Percentiles rank a stretch among this genome's conserved stretches.
Evolutionary conservation across 2,888 invertebrate genomes (phyloP).

Genomic region (Lamproptera curius): DNA sequence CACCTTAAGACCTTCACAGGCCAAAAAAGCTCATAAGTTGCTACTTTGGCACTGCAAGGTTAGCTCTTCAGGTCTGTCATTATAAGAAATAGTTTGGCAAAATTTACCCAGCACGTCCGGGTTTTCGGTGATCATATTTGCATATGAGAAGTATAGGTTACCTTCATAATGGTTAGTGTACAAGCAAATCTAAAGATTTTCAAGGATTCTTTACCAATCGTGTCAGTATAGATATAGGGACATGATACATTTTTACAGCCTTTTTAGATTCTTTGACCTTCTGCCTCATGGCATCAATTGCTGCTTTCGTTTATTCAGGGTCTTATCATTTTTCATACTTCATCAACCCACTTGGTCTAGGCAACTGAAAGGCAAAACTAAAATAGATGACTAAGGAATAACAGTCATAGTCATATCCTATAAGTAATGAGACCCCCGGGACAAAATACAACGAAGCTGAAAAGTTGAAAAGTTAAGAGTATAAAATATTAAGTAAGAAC

Average conservation of each 20-base stretch:
- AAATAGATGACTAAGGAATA: no score
- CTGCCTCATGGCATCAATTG: neutral
- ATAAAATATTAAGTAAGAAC: no score
- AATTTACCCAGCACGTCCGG: neutral
- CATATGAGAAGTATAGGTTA: neutral
- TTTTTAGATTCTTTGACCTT: neutral
- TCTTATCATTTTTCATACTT: neutral
- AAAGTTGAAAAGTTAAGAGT: no score
- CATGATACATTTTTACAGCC: neutral
- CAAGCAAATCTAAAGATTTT: neutral
- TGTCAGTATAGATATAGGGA: neutral
- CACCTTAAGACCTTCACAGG: neutral
- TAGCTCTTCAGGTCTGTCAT: neutral
- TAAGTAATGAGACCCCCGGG: no score
- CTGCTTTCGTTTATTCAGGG: neutral
- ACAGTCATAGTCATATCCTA: no score
- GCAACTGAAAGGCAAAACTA: neutral
- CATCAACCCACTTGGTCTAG: neutral
- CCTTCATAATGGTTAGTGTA: neutral
- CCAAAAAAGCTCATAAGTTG: neutral
- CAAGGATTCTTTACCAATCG: neutral
- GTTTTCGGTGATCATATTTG: neutral
- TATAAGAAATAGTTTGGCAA: neutral
- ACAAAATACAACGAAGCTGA: no score
- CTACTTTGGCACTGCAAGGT: neutral